Conservation (phyloP, 2,113 vertebrate genomes). For the Cyprinus carpio region DNA sequence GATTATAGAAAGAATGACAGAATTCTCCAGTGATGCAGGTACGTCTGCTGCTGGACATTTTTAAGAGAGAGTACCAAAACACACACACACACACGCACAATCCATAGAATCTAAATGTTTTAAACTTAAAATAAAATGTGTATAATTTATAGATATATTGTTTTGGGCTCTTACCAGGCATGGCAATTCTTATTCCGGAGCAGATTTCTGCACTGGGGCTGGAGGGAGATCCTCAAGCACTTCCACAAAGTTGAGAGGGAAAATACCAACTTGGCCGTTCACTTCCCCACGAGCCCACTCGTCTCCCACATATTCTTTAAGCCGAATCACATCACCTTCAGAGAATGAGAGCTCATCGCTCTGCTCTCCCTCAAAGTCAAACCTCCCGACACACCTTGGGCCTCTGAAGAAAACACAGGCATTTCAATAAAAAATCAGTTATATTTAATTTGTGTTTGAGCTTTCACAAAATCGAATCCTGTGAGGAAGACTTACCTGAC, state of each 20-base stretch:
- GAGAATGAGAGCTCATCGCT: constrained; percentile 88
- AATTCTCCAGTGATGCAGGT: too few relatives aligned
- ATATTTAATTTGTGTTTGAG: not conserved
- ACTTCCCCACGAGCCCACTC: constrained; percentile 91
- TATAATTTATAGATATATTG: not conserved
- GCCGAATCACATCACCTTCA: constrained; percentile 87
- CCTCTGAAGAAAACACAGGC: constrained; percentile 71
- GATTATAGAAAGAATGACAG: too few relatives aligned
- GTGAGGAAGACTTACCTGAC: constrained; percentile 1
- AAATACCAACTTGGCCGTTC: constrained; percentile 77
- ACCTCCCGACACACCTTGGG: constrained; percentile 85
- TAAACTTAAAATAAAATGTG: not conserved
- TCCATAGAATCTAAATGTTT: not conserved
- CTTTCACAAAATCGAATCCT: not conserved
- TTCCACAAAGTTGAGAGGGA: constrained; percentile 92
- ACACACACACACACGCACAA: too few relatives aligned
- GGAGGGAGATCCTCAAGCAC: constrained; percentile 83
- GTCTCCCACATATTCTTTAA: constrained; percentile 84
- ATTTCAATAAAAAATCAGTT: not conserved
- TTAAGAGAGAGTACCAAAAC: too few relatives aligned
- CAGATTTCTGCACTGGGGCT: constrained; percentile 47
- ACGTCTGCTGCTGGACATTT: too few relatives aligned
- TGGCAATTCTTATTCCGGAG: constrained; percentile 43
- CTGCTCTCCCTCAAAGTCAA: constrained; percentile 89
- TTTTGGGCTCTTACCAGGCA: constrained; percentile 65